Percentiles rank a stretch among this genome's conserved stretches.
Conservation (phyloP, 2,888 invertebrate species). For the Habrosyne pyritoides region DNA sequence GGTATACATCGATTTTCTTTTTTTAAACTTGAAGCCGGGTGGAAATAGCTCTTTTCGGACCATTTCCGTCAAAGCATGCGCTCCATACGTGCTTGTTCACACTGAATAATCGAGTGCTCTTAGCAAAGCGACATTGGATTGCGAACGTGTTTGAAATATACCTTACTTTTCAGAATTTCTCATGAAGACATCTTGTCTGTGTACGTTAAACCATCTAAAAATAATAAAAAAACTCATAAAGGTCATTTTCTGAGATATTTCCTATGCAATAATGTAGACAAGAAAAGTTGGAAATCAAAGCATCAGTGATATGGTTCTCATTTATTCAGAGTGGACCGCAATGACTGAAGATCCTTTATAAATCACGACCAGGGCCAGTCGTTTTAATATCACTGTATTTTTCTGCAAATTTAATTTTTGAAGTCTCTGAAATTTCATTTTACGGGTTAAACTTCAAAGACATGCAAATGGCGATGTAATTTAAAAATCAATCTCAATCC, state of each 20-base stretch:
- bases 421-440: background rate
- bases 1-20: slow-evolving; percentile 50
- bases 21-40: slow-evolving; percentile 44
- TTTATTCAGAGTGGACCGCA: too few species aligned
- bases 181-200: background rate
- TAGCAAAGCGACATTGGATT: slow-evolving; percentile 11
- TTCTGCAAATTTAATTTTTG: background rate
- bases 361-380: background rate
- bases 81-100: slow-evolving; percentile 43
- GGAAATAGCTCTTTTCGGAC: slow-evolving; percentile 63
- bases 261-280: too few species aligned
- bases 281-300: background rate
- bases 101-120: slow-evolving; percentile 63
- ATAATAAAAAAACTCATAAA: too few species aligned
- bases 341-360: background rate
- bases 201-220: too few species aligned
- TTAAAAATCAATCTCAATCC: slow-evolving; percentile 30
- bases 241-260: too few species aligned
- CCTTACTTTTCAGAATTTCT: background rate
- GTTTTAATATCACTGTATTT: background rate
- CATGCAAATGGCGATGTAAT: slow-evolving; percentile 21
- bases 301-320: too few species aligned
- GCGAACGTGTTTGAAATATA: background rate
- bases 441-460: background rate
- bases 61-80: slow-evolving; percentile 49